Evolutionary conservation across 1,140 invertebrate genomes (phyloP), one percentile per base, ranked within the genome.

Genomic region (Coptotermes formosanus): DNA sequence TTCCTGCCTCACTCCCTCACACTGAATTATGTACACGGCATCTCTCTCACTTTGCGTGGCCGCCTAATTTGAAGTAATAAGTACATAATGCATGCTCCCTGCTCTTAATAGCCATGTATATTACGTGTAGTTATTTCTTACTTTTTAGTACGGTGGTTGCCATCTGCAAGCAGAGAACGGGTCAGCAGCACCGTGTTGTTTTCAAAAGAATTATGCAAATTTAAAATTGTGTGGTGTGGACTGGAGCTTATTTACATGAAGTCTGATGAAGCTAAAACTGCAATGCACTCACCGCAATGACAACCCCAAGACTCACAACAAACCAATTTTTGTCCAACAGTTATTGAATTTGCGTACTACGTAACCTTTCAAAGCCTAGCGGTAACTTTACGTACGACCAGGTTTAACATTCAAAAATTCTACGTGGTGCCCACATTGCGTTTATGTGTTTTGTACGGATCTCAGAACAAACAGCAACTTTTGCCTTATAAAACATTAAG

Each of bases 51-150:
- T 83, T 9, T 48, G 9, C 48, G 9, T 48, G 21, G 43, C 11
- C 82, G 11, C 3, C n/a, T n/a, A 83, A 30, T 55, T 83, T 30
- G 82, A 45, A 83, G 38, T 55, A 55, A 83, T 83, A 45, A 83
- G 64, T 75, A 64, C 59, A 23, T 64, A 9, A 19, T 16, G 59
- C 59, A 23, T 64, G 55, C 55, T 59, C 2, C 21, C 3, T 59
- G 8, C 55, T 64, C 59, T 64, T 64, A 64, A 64, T 64, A 75
- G 64, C 6, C 14, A 30, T 8, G 64, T n/a, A n/a, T 75, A 6
- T 30, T 75, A 30, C n/a, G 64, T 75, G 64, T 9, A 30, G 64
- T 75, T 16, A 14, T 25, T n/a, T 16, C n/a, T 75, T 75, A 8
- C n/a, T 75, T 30, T 30, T 1, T 30, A 30, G 9, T 30, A n/a